A percentile compares a stretch with the other conserved stretches of the same genome.
phyloP scores from a whole-genome alignment of 1,140 invertebrate genomes.

The Bombus vancouverensis region DNA sequence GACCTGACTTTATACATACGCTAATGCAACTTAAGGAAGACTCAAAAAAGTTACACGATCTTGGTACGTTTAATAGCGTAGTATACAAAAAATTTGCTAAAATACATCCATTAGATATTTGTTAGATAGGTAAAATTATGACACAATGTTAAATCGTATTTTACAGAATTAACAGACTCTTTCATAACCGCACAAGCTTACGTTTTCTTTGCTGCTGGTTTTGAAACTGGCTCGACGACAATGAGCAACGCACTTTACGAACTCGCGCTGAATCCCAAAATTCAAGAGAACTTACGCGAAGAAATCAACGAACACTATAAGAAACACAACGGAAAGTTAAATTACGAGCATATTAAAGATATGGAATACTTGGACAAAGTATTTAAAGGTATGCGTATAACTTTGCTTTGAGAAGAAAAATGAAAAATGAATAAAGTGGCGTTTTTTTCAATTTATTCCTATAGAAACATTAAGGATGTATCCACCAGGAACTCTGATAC shows the following conservation, averaged over 20 bases:
- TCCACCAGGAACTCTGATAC: conserved; percentile 82
- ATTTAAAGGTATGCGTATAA: conserved; percentile 57
- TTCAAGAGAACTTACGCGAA: conserved; percentile 81
- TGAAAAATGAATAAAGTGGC: background rate
- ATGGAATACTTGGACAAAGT: conserved; percentile 73
- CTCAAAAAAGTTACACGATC: background rate
- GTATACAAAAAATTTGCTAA: too few relatives aligned
- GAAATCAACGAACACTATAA: conserved; percentile 78
- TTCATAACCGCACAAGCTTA: conserved; percentile 73
- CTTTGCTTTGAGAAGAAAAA: background rate
- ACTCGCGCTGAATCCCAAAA: conserved; percentile 81
- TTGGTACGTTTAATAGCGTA: conserved; percentile 48
- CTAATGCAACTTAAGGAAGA: conserved; percentile 80
- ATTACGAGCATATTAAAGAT: conserved; percentile 65
- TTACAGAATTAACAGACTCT: conserved; percentile 67
- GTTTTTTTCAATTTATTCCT: conserved; percentile 41
- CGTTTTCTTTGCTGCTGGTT: conserved; percentile 83
- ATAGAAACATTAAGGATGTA: conserved; percentile 85
- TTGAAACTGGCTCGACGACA: conserved; percentile 83
- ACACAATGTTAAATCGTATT: background rate
- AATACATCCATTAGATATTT: too few relatives aligned
- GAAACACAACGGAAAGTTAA: conserved; percentile 54
- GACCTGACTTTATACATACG: conserved; percentile 80
- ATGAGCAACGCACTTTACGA: conserved; percentile 79
- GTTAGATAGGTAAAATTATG: background rate